Base-by-base conservation (phyloP, 2,113 vertebrate species). In the Proterorhinus semilunaris region DNA sequence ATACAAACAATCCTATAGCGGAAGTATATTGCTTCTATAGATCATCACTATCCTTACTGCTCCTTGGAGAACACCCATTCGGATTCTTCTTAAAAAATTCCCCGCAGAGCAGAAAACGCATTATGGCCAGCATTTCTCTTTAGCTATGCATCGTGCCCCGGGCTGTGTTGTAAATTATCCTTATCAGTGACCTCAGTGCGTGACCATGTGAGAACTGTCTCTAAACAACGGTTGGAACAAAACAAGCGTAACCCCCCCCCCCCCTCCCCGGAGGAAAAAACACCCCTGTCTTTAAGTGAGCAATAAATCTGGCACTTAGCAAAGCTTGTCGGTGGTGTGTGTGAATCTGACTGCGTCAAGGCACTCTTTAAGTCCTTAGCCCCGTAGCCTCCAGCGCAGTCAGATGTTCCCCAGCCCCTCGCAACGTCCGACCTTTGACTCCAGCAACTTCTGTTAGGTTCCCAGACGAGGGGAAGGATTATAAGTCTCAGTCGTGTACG, bases 381-480 rank as follows among this genome's bases (percentile, higher is more conserved):
- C 71, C 82, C 72, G 48, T 21, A 68, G 63, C 86, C 74, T 74
- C 74, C 52, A 73, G 78, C 71, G 65, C 81, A 78, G 81, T 85
- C 86, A 83, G 75, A 84, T 57, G 72, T 69, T 51, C 65, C 76
- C 71, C 44, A 10, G 66, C 73, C 75, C 83, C 69, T 27, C 16
- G n/a, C 70, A 42, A 86, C 87, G 82, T 88, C 83, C 71, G 73
- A 83, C 78, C 83, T 55, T 0, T 88, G 83, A 89, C 88, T 90
- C 76, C 84, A 64, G 68, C 71, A 82, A 91, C 90, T 90, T 77
- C 88, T 86, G 85, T 84, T 89, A 79, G 85, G 83, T 90, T 88
- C 85, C 75, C 62, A 44, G n/a, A 21, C 21, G 17, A 55, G 52
- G 8, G 21, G 53, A 55, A 8, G 0, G 53, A 11, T 5, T 3